Conservation (phyloP, 1,140 invertebrate species). For the Aphidius ervi region DNA sequence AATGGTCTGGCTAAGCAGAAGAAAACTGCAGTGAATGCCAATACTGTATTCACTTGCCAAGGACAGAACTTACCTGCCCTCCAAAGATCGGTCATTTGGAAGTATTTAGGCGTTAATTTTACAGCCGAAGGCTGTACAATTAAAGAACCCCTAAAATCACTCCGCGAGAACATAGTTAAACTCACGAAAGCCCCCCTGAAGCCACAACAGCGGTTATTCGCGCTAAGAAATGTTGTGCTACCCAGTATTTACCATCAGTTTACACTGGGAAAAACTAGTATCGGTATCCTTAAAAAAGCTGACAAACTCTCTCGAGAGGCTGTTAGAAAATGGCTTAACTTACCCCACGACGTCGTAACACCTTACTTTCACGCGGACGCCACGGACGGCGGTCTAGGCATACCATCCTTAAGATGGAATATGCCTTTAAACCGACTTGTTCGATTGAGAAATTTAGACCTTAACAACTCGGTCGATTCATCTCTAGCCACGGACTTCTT, state of each 20-base stretch:
- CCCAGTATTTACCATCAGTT: too few relatives aligned
- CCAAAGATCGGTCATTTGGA: conserved; percentile 14
- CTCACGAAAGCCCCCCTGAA: too few relatives aligned
- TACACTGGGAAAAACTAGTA: too few relatives aligned
- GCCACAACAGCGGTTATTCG: too few relatives aligned
- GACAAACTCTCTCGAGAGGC: too few relatives aligned
- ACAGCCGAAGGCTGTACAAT: too few relatives aligned
- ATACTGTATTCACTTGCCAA: conserved; percentile 4
- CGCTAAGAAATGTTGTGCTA: too few relatives aligned
- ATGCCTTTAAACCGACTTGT: conserved; percentile 15
- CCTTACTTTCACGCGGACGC: conserved; percentile 34
- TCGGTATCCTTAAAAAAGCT: too few relatives aligned
- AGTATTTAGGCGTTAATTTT: conserved; percentile 15
- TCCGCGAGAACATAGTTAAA: too few relatives aligned
- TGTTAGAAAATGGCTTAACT: neutral
- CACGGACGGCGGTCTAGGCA: conserved; percentile 19
- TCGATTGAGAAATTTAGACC: neutral
- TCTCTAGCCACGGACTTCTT: conserved; percentile 60
- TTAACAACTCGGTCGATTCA: too few relatives aligned
- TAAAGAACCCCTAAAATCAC: too few relatives aligned
- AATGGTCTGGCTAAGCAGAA: conserved; percentile 26
- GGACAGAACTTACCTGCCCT: conserved; percentile 7
- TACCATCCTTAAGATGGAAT: conserved; percentile 27
- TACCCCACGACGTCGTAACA: conserved; percentile 29
- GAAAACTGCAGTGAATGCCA: conserved; percentile 17